Base-by-base conservation (phyloP, 1,140 invertebrate species). In the Anthonomus grandis region DNA sequence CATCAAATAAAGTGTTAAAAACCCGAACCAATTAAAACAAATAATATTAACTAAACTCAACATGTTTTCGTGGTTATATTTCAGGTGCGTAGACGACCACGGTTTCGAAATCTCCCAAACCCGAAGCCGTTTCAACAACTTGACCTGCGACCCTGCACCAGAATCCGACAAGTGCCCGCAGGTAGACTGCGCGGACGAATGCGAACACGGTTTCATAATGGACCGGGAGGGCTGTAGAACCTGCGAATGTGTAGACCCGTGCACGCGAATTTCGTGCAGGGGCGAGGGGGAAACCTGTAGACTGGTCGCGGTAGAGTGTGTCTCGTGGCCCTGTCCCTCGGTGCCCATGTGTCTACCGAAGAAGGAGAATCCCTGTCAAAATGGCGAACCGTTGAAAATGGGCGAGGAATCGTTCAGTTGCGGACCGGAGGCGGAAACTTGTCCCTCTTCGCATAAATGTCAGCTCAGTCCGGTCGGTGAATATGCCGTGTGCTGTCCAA, bases 371-470 rank as follows among this genome's bases (percentile, higher is more conserved):
- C 85, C 87, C 0, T 89, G 83, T 54, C 82, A 84, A 2, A 80
- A 78, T 59, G 83, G 83, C 0, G 79, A 82, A 37, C 85, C 87
- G 0, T 66, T 85, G 2, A 76, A 74, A 31, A 74, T 80, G 13
- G 71, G 75, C n/a, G 76, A 80, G 1, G 80, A 79, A 12, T 64
- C 79, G 1, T 76, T 88, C 3, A 79, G 78, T 15, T 92, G 89
- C 63, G 89, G 88, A 0, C 88, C 89, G 0, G 79, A 81, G 54
- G 84, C 84, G 27, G 81, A 81, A 24, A 79, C 79, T 5, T 93
- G 90, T 64, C 90, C 90, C 3, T 88, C 86, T 2, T 87, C 87
- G 1, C 89, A 92, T 73, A 89, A 87, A 59, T 93, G 90, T 64
- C 84, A 90, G 62, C 76, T 91, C 42, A 88, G 87, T 57, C 89